Evolutionary conservation across 2,113 vertebrate genomes (phyloP).

Genomic region (Lipotes vexillifer): DNA sequence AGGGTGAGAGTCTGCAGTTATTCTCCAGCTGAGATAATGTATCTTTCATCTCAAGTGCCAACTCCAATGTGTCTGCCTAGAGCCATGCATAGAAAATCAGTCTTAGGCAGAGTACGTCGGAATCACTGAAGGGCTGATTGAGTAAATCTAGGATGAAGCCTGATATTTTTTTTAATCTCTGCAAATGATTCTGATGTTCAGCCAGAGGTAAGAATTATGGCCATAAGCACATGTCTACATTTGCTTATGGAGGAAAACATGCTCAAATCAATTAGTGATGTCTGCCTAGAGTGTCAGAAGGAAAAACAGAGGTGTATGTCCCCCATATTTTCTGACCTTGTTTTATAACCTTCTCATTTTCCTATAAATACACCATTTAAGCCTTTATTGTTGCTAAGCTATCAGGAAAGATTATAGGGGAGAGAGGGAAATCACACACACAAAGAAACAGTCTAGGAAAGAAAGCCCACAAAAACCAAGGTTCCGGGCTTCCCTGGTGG

Average conservation of each 20-base stretch:
- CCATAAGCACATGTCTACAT: neutral
- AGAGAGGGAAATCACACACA: neutral
- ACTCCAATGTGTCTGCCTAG: neutral
- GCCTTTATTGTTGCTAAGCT: neutral
- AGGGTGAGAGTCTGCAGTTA: neutral
- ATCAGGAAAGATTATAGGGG: neutral
- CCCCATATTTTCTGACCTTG: neutral
- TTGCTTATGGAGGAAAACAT: neutral
- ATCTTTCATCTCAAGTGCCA: slow-evolving; percentile 1
- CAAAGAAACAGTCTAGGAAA: neutral
- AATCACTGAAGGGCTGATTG: neutral
- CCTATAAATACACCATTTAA: neutral
- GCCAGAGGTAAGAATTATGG: neutral
- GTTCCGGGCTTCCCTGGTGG: neutral
- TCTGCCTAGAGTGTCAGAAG: neutral
- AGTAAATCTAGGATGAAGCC: neutral
- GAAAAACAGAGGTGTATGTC: neutral
- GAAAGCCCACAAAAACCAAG: neutral
- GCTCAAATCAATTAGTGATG: neutral
- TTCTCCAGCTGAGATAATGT: neutral
- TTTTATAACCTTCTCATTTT: neutral
- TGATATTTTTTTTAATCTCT: neutral
- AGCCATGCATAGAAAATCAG: neutral
- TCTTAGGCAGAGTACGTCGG: neutral
- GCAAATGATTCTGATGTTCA: neutral